Evolutionary conservation across 2,888 invertebrate genomes (phyloP).

Genomic region (Ectemnius cavifrons): DNA sequence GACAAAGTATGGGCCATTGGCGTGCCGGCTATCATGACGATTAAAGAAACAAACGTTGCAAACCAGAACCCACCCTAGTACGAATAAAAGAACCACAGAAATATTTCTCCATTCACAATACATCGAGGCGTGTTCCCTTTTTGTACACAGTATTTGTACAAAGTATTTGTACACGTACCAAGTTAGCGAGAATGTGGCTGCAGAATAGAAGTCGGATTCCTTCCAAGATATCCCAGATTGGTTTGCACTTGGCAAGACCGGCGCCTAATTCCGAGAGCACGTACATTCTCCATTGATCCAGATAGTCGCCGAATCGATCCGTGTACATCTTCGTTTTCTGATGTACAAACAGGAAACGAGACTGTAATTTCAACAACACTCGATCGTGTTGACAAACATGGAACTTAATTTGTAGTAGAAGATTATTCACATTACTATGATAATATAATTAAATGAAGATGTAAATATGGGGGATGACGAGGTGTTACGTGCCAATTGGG

Average conservation of each 20-base stretch:
- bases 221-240: conserved; percentile 85
- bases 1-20: conserved; percentile 83
- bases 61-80: conserved; percentile 86
- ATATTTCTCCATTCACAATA: not conserved
- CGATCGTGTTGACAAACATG: not conserved
- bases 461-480: not conserved
- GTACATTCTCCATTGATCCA: conserved; percentile 84
- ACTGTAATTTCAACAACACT: not conserved
- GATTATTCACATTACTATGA: not conserved
- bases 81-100: not conserved
- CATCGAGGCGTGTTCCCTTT: too few relatives aligned
- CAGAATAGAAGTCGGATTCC: conserved; percentile 83
- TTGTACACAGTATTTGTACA: not conserved
- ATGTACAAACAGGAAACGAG: not conserved
- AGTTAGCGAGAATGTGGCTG: conserved; percentile 82
- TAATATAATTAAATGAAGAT: not conserved
- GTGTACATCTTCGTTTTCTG: conserved; percentile 82
- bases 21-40: conserved; percentile 81
- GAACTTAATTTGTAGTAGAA: too few relatives aligned
- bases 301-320: conserved; percentile 82
- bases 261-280: conserved; percentile 82
- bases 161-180: conserved; percentile 79
- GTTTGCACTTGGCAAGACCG: conserved; percentile 85
- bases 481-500: conserved; percentile 81
- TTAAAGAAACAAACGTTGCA: conserved; percentile 81